phyloP scores from a whole-genome alignment of 2,888 invertebrate species.

The Eupithecia tripunctaria region DNA sequence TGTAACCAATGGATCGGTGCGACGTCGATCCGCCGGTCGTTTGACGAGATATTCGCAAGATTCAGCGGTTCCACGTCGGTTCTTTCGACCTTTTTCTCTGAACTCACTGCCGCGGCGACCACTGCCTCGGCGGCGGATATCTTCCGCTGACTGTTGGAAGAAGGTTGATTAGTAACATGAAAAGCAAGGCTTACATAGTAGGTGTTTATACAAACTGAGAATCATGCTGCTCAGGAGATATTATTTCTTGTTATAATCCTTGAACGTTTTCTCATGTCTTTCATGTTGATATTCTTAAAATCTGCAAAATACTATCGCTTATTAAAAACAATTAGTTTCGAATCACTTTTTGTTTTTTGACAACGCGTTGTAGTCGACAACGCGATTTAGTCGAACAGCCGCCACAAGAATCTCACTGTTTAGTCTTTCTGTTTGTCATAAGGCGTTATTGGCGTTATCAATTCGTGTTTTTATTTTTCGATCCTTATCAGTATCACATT shows the following conservation, averaged over 20 bases:
- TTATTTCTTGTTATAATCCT: neutral
- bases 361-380: too few species aligned
- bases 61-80: constrained; percentile 70
- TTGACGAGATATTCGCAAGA: constrained; percentile 93
- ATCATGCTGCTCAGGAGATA: neutral
- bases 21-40: constrained; percentile 93
- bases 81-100: constrained; percentile 63
- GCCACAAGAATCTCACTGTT: too few species aligned
- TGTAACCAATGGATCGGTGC: constrained; percentile 98
- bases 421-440: too few species aligned
- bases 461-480: neutral
- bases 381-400: too few species aligned
- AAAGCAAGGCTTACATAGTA: neutral
- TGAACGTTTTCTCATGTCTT: neutral
- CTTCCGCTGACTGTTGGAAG: constrained; percentile 90
- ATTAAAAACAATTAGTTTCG: neutral
- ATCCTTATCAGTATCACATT: neutral
- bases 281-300: neutral
- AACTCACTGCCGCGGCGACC: constrained; percentile 89
- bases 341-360: neutral
- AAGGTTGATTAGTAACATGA: neutral
- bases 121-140: constrained; percentile 90
- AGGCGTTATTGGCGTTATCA: neutral
- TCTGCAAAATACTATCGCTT: neutral
- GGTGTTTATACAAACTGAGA: neutral